Evolutionary conservation across 2,888 invertebrate genomes (phyloP).

Genomic region (Ectemnius cavifrons): DNA sequence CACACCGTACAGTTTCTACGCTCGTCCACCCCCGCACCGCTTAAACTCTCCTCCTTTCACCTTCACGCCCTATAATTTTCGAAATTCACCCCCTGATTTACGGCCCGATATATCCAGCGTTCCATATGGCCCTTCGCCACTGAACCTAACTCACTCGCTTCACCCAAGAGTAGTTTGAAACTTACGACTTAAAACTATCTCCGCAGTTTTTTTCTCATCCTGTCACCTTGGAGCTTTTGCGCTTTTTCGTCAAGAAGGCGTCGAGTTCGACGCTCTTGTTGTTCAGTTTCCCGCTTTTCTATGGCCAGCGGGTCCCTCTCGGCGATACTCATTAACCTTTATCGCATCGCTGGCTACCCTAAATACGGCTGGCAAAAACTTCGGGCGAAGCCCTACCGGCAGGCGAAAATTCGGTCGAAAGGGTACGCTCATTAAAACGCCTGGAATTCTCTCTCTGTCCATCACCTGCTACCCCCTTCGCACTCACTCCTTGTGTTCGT

Average conservation of each 20-base stretch:
- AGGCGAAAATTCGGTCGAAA: too few species aligned
- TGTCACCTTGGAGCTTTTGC: too few species aligned
- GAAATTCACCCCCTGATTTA: slow-evolving; percentile 72
- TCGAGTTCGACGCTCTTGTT: background rate
- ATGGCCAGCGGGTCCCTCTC: slow-evolving; percentile 2
- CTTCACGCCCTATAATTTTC: slow-evolving; percentile 72
- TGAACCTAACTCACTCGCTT: background rate
- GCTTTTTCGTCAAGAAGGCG: too few species aligned
- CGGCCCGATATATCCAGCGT: slow-evolving; percentile 37
- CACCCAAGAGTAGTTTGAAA: slow-evolving; percentile 14
- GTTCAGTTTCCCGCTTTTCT: background rate
- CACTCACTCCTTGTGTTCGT: too few species aligned
- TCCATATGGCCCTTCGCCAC: slow-evolving; percentile 7
- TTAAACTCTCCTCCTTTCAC: slow-evolving; percentile 48
- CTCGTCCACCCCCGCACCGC: slow-evolving; percentile 55
- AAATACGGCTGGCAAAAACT: background rate
- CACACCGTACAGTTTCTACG: slow-evolving; percentile 56
- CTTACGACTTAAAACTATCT: slow-evolving; percentile 7
- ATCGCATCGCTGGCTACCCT: slow-evolving; percentile 6
- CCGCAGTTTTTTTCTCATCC: background rate
- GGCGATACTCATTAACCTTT: slow-evolving; percentile 9
- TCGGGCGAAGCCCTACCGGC: background rate
- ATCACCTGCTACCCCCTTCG: too few species aligned
- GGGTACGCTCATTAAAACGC: too few species aligned
- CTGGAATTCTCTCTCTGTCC: too few species aligned